phyloP scores from a whole-genome alignment of 2,888 invertebrate species.

The Drosophila pegasa region DNA sequence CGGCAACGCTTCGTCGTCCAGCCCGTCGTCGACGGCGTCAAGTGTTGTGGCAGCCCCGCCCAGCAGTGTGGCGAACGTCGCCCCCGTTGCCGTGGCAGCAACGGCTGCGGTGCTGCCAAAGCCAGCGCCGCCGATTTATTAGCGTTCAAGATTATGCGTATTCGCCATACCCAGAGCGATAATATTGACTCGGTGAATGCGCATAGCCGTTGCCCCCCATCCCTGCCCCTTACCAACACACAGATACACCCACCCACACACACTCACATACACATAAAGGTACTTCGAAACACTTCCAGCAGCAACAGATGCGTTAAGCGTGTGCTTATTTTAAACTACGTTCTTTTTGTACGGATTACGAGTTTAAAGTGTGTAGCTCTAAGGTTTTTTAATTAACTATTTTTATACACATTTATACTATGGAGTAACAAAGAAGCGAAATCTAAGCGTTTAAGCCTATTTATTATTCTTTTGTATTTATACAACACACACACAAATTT shows the following conservation, averaged over 20 bases:
- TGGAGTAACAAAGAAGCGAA: constrained; percentile 38
- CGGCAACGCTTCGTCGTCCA: constrained; percentile 74
- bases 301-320: constrained; percentile 39
- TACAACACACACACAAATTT: constrained; percentile 58
- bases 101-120: constrained; percentile 50
- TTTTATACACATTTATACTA: constrained; percentile 72
- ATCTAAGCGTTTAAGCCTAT: constrained; percentile 72
- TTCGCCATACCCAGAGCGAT: constrained; percentile 73
- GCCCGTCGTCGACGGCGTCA: constrained; percentile 74
- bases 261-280: constrained; percentile 16
- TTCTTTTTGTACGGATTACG: constrained; percentile 53
- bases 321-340: constrained; percentile 64
- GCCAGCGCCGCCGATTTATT: constrained; percentile 74
- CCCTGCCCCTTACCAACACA: not conserved
- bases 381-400: constrained; percentile 68
- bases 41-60: constrained; percentile 63
- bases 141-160: constrained; percentile 78
- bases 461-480: constrained; percentile 72
- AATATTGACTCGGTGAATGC: constrained; percentile 68
- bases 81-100: constrained; percentile 21
- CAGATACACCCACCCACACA: constrained; percentile 6
- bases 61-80: constrained; percentile 44
- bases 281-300: constrained; percentile 59
- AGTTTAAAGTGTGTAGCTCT: constrained; percentile 50
- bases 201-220: constrained; percentile 44